These are phyloP conservation scores for Ectropis grisescens DNA, from an alignment of 1,140 invertebrate species.

Conservation along the genomic window DNA sequence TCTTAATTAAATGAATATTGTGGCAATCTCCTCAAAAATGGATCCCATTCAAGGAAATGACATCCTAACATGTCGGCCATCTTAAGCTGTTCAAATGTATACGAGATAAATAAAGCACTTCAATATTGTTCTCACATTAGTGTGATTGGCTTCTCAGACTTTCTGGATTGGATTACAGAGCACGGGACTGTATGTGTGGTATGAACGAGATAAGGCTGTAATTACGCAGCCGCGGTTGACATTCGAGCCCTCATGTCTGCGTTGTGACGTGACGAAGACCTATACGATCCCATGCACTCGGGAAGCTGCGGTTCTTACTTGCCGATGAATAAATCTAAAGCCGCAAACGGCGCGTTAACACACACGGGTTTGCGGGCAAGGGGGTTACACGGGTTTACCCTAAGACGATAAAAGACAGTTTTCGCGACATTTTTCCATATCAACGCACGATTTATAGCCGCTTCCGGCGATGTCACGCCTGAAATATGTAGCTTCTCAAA, in stretches of 20 bases:
- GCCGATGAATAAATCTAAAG: constrained; percentile 20
- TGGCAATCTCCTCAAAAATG: too few relatives aligned
- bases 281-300: constrained; percentile 35
- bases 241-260: constrained; percentile 46
- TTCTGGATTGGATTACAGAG: too few relatives aligned
- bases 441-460: constrained; percentile 38
- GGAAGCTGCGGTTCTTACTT: constrained; percentile 48
- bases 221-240: constrained; percentile 53
- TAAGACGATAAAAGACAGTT: constrained; percentile 28
- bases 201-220: constrained; percentile 39
- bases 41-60: too few relatives aligned
- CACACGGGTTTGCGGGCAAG: constrained; percentile 4
- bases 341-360: constrained; percentile 10
- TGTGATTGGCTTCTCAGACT: too few relatives aligned
- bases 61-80: too few relatives aligned
- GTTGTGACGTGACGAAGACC: constrained; percentile 20
- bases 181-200: constrained; percentile 5
- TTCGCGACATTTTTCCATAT: constrained; percentile 32
- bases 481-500: constrained; percentile 38
- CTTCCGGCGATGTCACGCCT: constrained; percentile 38
- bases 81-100: too few relatives aligned
- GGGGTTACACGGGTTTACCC: constrained; percentile 11
- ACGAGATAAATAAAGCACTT: constrained; percentile 23
- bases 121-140: too few relatives aligned
- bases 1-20: too few relatives aligned